Base-by-base conservation (phyloP, 2,888 invertebrate species). In the Eilema depressum region DNA sequence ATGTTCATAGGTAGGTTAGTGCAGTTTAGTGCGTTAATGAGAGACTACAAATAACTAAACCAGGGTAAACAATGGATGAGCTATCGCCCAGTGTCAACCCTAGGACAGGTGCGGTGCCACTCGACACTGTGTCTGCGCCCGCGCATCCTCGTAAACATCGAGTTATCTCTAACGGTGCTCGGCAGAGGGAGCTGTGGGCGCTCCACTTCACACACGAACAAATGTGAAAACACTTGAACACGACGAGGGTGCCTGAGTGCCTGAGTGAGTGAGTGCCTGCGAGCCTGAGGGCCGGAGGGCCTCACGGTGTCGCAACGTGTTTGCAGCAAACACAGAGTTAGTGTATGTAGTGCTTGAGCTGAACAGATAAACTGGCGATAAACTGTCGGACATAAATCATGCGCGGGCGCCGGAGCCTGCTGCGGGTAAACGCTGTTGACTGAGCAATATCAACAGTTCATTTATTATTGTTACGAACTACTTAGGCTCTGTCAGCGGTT, bases 141-240 rank as follows among this genome's bases (percentile, higher is more conserved):
- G 78, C 71, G 74, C 74, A 59, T 37, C 67, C 26, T 56, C 62
- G 41, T 63, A 25, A 62, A 63, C 73, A 63, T 69, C 47, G 23
- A 75, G 68, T 70, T 66, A 65, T 73, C 57, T 74, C 68, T 75
- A 81, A 75, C 76, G 76, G 81, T 61, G 64, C 59, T 37, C 41
- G 62, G 63, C 63, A 69, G 71, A 72, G 66, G 69, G 59, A 14
- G 69, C 73, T 67, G 81, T 83, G 81, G 79, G 81, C 79, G 73
- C 64, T 23, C 74, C 79, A 78, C 81, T 79, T 66, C 10, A 80
- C 37, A 20, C 61, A 57, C 63, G 61, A 70, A 70, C 79, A 80
- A 59, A 73, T 59, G 80, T 73, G 69, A 63, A 71, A 69, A 23
- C 81, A 81, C 81, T 81, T 69, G 66, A 75, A 59, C 23, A 3